Evolutionary conservation across 2,113 vertebrate species (phyloP), one percentile per base, ranked within the genome.

Genomic region (Oncorhynchus tshawytscha): DNA sequence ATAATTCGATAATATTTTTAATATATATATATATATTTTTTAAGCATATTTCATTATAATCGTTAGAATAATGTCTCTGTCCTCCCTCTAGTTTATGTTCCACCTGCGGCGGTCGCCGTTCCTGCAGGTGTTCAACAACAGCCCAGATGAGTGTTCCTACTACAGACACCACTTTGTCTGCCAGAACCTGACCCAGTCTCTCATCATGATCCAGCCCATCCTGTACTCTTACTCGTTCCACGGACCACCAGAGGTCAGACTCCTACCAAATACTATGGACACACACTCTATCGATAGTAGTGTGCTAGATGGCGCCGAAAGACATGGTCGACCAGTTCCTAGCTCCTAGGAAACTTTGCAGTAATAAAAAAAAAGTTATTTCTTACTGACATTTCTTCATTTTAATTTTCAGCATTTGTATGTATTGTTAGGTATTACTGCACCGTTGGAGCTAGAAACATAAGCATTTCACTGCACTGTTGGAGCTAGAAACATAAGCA

Each of bases 51-150:
- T 57, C 1, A 15, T 57, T n/a, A 0, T 22, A 16, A 64, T 48
- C 6, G 0, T 16, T 5, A 15, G 16, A 3, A 12, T 20, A 22
- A 62, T 48, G 72, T 0, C 24, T 87, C 31, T 78, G 16, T 76
- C 75, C 65, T 67, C 48, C 71, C n/a, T 24, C 54, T 69, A 99
- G 97, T 99, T 99, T 80, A 99, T 99, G 96, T 99, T 99, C 92
- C 97, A 99, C 83, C 91, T 99, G 89, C 92, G 97, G 72, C 92
- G 97, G 83, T 99, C 97, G 13, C 96, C 97, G 0, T 99, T 99
- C 93, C 95, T 99, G 77, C 97, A 99, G 85, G 97, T 99, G 70
- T 99, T 99, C 84, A 99, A 99, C 91, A 99, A 98, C 91, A 99
- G 97, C 68, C 97, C 97, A 0, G 97, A 99, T 27, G 97, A 99